Evolutionary conservation across 2,888 invertebrate genomes (phyloP).

Genomic region (Papilio demoleus): DNA sequence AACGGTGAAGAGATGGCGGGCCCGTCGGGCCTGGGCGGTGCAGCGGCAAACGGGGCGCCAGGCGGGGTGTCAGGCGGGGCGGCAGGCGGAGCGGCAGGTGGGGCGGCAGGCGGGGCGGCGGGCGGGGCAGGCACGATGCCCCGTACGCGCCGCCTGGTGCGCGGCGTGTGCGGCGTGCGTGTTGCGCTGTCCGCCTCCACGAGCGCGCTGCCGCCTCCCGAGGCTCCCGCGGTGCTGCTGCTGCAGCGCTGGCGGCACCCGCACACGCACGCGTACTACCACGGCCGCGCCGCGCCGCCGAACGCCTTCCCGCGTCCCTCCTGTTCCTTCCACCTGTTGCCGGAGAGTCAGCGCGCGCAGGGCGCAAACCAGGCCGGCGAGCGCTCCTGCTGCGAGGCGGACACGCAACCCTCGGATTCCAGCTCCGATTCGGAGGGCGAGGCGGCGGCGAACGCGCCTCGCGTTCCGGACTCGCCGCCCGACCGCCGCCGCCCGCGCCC

Average conservation of each 20-base stretch:
- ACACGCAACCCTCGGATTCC: constrained; percentile 43
- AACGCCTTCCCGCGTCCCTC: constrained; percentile 50
- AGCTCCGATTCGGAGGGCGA: constrained; percentile 39
- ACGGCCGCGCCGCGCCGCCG: constrained; percentile 46
- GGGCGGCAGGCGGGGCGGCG: no score
- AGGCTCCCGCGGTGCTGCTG: constrained; percentile 43
- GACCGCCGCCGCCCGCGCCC: neutral
- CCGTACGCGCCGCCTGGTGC: constrained; percentile 41
- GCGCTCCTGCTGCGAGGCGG: constrained; percentile 45
- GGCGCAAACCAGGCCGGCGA: constrained; percentile 42
- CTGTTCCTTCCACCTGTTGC: constrained; percentile 57
- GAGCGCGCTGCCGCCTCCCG: constrained; percentile 56
- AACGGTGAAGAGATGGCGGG: neutral
- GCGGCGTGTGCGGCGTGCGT: constrained; percentile 64
- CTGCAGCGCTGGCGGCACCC: constrained; percentile 34
- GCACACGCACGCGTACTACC: constrained; percentile 19
- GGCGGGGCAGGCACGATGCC: no score
- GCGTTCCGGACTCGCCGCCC: neutral
- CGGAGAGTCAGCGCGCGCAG: constrained; percentile 55
- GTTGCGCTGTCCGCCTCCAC: constrained; percentile 85
- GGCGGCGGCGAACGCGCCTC: constrained; percentile 11
- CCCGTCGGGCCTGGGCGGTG: constrained; percentile 42
- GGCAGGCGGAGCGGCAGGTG: no score
- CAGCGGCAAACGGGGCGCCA: constrained; percentile 53
- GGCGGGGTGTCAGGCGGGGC: no score